Conservation (phyloP, 2,888 invertebrate genomes). For the Crepidodera aurea region DNA sequence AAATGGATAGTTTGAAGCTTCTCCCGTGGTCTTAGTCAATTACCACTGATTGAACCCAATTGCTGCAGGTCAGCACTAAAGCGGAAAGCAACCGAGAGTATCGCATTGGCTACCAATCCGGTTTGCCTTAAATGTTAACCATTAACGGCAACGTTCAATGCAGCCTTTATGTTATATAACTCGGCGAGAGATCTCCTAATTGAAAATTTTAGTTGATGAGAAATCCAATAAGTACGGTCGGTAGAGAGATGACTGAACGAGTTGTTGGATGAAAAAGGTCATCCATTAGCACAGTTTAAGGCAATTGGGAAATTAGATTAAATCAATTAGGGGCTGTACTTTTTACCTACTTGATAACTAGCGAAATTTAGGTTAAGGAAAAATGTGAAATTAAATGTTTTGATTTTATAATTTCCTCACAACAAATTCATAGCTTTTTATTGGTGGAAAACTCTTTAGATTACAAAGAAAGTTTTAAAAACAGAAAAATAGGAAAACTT, state of each 20-base stretch:
- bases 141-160: slow-evolving; percentile 26
- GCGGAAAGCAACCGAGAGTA: slow-evolving; percentile 35
- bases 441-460: too few species aligned
- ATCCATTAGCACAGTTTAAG: background rate
- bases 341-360: background rate
- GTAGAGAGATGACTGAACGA: slow-evolving; percentile 5
- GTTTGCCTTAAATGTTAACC: slow-evolving; percentile 33
- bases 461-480: too few species aligned
- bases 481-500: too few species aligned
- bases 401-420: too few species aligned
- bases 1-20: slow-evolving; percentile 54
- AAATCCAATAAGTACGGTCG: slow-evolving; percentile 15
- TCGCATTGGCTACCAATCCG: slow-evolving; percentile 37
- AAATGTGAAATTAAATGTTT: too few species aligned
- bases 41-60: slow-evolving; percentile 61
- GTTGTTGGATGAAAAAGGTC: background rate
- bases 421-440: too few species aligned
- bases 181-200: slow-evolving; percentile 19
- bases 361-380: too few species aligned
- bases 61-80: slow-evolving; percentile 54
- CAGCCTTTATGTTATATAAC: slow-evolving; percentile 21
- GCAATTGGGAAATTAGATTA: slow-evolving; percentile 4
- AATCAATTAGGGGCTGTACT: background rate
- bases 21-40: slow-evolving; percentile 60
- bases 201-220: slow-evolving; percentile 23